Percentiles rank a stretch among this genome's conserved stretches.
These are phyloP conservation scores for Drosophila lacertosa DNA, from an alignment of 1,140 invertebrate genomes.

Conservation along the genomic window DNA sequence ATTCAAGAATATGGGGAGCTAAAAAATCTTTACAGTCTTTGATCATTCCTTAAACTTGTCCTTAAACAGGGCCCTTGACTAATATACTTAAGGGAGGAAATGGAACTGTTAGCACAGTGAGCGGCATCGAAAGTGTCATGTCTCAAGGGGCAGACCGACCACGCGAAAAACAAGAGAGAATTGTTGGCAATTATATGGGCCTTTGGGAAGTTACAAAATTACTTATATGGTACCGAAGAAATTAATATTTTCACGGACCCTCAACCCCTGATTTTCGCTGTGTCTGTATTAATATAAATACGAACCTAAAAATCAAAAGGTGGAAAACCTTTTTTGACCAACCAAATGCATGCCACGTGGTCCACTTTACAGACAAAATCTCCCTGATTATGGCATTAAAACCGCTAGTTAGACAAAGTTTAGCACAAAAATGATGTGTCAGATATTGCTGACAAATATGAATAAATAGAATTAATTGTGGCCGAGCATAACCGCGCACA, in stretches of 20 bases:
- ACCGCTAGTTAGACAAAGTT: background rate
- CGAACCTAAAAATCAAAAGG: conserved; percentile 21
- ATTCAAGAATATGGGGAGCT: conserved; percentile 15
- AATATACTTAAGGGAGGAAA: conserved; percentile 17
- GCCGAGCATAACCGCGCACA: background rate
- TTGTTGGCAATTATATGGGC: background rate
- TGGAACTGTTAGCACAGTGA: conserved; percentile 15
- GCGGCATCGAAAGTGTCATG: conserved; percentile 32
- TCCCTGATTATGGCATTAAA: background rate
- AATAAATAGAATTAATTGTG: background rate
- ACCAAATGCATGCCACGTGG: background rate
- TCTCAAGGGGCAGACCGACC: conserved; percentile 24
- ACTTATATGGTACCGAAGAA: conserved; percentile 1
- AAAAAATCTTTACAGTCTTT: conserved; percentile 2
- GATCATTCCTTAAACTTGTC: conserved; percentile 26
- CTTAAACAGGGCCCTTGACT: conserved; percentile 9
- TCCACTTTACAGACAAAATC: background rate
- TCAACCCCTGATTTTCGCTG: conserved; percentile 13
- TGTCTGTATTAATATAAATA: conserved; percentile 20
- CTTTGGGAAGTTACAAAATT: background rate
- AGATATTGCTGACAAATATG: background rate
- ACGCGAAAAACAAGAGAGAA: background rate
- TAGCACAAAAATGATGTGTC: conserved; percentile 1
- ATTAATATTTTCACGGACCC: background rate
- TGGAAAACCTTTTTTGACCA: conserved; percentile 13